Conservation (phyloP, 2,797 vertebrate genomes). For the Eleutherodactylus coqui region DNA sequence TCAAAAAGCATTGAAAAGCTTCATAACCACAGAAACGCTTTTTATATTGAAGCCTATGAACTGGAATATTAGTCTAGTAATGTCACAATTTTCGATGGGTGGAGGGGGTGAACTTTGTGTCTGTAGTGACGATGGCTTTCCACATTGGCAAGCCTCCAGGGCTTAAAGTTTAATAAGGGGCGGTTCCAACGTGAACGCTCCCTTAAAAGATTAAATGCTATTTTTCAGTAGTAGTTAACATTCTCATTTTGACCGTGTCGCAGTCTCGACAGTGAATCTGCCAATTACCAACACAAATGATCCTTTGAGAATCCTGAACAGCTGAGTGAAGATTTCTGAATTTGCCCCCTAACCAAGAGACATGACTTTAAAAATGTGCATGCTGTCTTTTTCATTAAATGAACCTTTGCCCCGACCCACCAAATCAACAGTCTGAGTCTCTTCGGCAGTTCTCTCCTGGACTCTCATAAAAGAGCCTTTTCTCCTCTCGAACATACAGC, state of each 20-base stretch:
- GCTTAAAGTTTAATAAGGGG: background rate
- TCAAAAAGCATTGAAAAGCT: no score
- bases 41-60: background rate
- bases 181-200: background rate
- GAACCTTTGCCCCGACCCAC: slow-evolving; percentile 54
- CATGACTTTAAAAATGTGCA: slow-evolving; percentile 49
- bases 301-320: slow-evolving; percentile 52
- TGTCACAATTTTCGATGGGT: background rate
- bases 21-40: no score
- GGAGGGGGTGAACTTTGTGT: background rate
- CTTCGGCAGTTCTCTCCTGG: background rate
- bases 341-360: slow-evolving; percentile 50
- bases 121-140: background rate
- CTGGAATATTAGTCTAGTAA: background rate
- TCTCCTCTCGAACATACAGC: background rate
- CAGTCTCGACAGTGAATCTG: slow-evolving; percentile 25
- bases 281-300: slow-evolving; percentile 48
- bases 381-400: slow-evolving; percentile 50
- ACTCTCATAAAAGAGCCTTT: background rate
- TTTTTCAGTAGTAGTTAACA: background rate
- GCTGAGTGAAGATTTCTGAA: slow-evolving; percentile 45
- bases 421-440: background rate
- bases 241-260: background rate
- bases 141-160: background rate
- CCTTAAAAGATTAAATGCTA: background rate